A percentile compares a stretch with the other conserved stretches of the same genome.
Evolutionary conservation across 2,888 invertebrate genomes (phyloP).

Genomic region (Ophion ventricosus): DNA sequence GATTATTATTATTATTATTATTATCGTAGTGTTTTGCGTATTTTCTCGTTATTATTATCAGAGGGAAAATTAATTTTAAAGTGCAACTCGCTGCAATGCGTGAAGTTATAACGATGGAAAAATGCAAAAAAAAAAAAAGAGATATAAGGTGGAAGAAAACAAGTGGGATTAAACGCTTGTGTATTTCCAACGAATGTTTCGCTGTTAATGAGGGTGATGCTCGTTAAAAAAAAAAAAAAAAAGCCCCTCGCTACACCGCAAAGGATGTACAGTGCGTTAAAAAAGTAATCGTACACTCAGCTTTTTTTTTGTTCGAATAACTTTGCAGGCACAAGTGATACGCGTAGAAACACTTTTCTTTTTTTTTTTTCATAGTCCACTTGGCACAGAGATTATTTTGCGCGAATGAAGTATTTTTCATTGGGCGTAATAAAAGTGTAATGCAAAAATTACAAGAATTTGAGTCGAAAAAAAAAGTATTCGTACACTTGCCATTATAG

Average conservation of each 20-base stretch:
- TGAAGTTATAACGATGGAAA: neutral
- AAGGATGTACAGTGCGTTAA: too few relatives aligned
- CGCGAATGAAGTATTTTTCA: too few relatives aligned
- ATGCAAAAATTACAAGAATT: too few relatives aligned
- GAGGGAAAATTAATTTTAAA: neutral
- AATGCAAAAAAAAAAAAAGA: neutral
- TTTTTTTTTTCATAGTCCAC: too few relatives aligned
- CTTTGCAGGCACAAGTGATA: too few relatives aligned
- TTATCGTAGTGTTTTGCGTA: neutral
- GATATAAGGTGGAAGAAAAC: neutral
- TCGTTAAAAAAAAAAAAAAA: constrained; percentile 34
- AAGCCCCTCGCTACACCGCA: constrained; percentile 43
- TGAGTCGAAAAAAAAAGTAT: too few relatives aligned
- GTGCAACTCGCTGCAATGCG: neutral
- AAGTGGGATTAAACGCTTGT: constrained; percentile 5
- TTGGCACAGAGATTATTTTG: too few relatives aligned
- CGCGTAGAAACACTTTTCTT: too few relatives aligned
- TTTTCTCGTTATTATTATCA: neutral
- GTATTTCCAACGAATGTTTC: constrained; percentile 2
- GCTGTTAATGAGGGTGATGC: constrained; percentile 48
- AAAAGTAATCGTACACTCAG: too few relatives aligned
- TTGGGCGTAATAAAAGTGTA: too few relatives aligned
- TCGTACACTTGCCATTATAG: too few relatives aligned
- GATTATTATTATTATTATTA: constrained; percentile 4
- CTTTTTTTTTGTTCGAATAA: too few relatives aligned